phyloP scores from a whole-genome alignment of 2,888 invertebrate genomes.

The Yponomeuta evonymella region DNA sequence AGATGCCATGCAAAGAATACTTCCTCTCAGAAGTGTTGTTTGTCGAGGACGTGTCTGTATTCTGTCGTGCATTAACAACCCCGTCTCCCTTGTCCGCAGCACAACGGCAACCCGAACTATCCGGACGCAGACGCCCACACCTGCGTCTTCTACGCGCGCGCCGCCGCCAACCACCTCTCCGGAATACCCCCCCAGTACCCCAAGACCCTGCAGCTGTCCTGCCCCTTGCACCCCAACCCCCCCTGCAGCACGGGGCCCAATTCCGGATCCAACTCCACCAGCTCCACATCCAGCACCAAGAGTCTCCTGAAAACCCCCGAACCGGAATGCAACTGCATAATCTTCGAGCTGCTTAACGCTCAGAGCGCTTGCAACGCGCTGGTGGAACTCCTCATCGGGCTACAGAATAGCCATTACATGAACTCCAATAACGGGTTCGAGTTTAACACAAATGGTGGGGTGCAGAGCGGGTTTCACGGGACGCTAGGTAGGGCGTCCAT shows the following conservation, averaged over 20 bases:
- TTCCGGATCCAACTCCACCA: slow-evolving; percentile 44
- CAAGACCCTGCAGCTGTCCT: slow-evolving; percentile 51
- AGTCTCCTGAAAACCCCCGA: slow-evolving; percentile 49
- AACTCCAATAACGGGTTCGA: slow-evolving; percentile 49
- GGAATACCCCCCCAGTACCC: slow-evolving; percentile 63
- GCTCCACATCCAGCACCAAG: slow-evolving; percentile 46
- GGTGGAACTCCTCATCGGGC: slow-evolving; percentile 60
- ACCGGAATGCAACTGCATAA: slow-evolving; percentile 67
- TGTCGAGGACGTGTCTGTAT: too few species aligned
- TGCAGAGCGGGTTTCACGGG: slow-evolving; percentile 36
- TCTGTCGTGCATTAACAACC: neutral
- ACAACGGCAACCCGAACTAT: slow-evolving; percentile 94
- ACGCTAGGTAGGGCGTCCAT: slow-evolving; percentile 49
- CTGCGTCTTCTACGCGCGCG: slow-evolving; percentile 71
- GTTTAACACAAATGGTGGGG: slow-evolving; percentile 32
- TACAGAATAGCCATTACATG: slow-evolving; percentile 68
- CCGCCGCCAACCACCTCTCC: slow-evolving; percentile 67
- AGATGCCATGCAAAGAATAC: too few species aligned
- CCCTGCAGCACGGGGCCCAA: slow-evolving; percentile 26
- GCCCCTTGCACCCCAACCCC: slow-evolving; percentile 57
- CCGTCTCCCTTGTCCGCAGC: slow-evolving; percentile 72
- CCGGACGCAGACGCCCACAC: slow-evolving; percentile 80
- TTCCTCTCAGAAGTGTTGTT: too few species aligned
- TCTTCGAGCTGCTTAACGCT: slow-evolving; percentile 63
- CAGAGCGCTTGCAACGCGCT: slow-evolving; percentile 64